These are phyloP conservation scores for Chelidonichthys spinosus DNA, from an alignment of 2,797 vertebrate genomes.

Conservation along the genomic window DNA sequence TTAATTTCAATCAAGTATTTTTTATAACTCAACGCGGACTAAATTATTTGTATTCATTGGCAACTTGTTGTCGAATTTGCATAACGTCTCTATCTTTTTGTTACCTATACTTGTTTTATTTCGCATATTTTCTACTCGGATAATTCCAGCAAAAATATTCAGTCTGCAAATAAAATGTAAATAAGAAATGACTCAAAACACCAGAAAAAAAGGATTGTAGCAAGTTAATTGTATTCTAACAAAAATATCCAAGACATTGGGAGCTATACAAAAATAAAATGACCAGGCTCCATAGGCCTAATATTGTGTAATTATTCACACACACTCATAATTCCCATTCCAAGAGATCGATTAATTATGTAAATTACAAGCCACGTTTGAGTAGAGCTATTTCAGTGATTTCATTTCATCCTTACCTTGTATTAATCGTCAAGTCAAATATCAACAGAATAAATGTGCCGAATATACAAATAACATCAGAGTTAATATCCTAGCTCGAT, in stretches of 20 bases:
- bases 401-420: constrained; percentile 80
- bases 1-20: constrained; percentile 10
- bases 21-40: constrained; percentile 14
- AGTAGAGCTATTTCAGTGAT: constrained; percentile 75
- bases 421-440: constrained; percentile 78
- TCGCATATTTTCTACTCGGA: constrained; percentile 42
- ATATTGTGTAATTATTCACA: constrained; percentile 87
- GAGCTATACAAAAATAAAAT: constrained; percentile 97
- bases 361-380: constrained; percentile 69
- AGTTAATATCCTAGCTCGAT: constrained; percentile 65
- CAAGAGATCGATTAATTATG: constrained; percentile 81
- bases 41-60: constrained; percentile 61
- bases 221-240: constrained; percentile 98
- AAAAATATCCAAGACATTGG: constrained; percentile 96
- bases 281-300: constrained; percentile 88
- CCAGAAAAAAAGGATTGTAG: constrained; percentile 81
- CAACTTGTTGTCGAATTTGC: constrained; percentile 79
- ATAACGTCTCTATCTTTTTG: constrained; percentile 39
- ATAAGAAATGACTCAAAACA: constrained; percentile 69
- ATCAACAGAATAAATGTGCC: constrained; percentile 86
- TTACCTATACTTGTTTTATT: constrained; percentile 48
- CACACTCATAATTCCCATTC: constrained; percentile 86
- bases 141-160: constrained; percentile 25
- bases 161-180: constrained; percentile 35
- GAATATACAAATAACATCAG: constrained; percentile 79